Conservation (phyloP, 1,140 invertebrate species). For the Delia radicum region DNA sequence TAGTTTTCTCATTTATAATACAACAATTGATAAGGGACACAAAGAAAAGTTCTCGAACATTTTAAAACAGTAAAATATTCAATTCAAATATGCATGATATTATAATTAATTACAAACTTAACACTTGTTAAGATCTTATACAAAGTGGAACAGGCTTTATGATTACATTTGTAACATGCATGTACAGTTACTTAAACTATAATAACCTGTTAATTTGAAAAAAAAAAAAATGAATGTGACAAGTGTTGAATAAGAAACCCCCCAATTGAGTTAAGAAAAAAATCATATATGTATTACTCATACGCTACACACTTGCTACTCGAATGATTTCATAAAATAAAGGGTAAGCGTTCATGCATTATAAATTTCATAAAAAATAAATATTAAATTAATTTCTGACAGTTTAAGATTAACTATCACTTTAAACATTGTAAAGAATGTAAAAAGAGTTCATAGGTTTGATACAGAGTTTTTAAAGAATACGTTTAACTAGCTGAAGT, state of each 20-base stretch:
- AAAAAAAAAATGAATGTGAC: no score
- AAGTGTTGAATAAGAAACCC: no score
- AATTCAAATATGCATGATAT: background rate
- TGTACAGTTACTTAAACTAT: background rate
- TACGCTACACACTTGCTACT: background rate
- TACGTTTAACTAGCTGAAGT: no score
- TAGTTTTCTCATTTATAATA: background rate
- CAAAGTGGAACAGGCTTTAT: background rate
- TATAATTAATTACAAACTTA: background rate
- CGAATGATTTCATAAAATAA: background rate
- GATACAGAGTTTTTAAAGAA: no score
- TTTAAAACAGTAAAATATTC: no score
- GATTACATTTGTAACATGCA: no score
- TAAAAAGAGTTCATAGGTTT: no score
- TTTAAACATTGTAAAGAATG: background rate
- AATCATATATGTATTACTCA: background rate
- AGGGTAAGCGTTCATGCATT: background rate
- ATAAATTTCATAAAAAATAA: background rate
- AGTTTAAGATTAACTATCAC: background rate
- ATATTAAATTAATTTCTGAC: background rate
- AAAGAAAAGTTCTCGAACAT: background rate
- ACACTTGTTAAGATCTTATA: background rate
- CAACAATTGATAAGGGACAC: background rate
- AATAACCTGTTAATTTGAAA: background rate
- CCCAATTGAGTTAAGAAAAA: no score